Conservation (phyloP, 2,113 vertebrate species). For the Bostrychus sinensis region DNA sequence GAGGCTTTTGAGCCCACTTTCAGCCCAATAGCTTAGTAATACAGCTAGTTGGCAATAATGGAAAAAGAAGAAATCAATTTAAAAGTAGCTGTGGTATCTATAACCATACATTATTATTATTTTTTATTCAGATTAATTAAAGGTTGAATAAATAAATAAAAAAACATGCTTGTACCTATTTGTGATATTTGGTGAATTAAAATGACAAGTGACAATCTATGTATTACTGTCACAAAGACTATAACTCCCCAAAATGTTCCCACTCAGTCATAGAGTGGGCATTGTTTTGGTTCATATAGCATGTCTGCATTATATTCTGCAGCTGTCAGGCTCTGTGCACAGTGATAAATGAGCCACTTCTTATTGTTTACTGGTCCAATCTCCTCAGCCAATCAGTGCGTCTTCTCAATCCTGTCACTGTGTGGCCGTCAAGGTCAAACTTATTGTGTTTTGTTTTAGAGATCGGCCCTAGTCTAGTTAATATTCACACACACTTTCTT, state of each 20-base stretch:
- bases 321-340: constrained; percentile 39
- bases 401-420: constrained; percentile 32
- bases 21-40: no score
- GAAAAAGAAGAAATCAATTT: no score
- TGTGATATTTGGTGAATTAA: no score
- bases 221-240: not conserved
- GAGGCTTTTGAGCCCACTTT: not conserved
- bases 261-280: constrained; percentile 3
- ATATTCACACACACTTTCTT: constrained; percentile 43
- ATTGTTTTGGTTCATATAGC: not conserved
- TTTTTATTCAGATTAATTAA: not conserved
- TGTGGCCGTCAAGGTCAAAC: constrained; percentile 64
- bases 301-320: constrained; percentile 10
- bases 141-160: no score
- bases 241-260: not conserved
- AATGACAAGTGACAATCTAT: no score
- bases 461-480: constrained; percentile 41
- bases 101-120: not conserved
- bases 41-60: no score
- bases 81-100: no score
- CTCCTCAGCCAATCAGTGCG: constrained; percentile 59
- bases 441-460: constrained; percentile 56
- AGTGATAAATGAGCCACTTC: constrained; percentile 62
- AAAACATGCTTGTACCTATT: no score
- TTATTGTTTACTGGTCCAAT: constrained; percentile 62